Evolutionary conservation across 2,888 invertebrate genomes (phyloP), one percentile per base, ranked within the genome.

Genomic region (Drosophila ochracea): DNA sequence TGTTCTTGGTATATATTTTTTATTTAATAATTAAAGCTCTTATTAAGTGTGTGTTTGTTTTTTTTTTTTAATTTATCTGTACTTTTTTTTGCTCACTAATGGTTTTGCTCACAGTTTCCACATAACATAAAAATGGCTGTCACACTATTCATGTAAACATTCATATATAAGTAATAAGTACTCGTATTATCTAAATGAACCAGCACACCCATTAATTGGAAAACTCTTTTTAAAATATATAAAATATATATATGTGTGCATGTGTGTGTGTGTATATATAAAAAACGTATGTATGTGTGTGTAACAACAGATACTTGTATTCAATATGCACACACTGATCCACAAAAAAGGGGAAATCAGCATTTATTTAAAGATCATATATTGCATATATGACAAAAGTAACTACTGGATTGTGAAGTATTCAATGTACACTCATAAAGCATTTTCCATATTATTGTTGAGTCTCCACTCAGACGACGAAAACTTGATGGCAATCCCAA

Each of bases 1-100:
- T 74, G 50, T 89, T 84, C 66, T 72, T 73, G 80, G 77, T 89
- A 87, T 77, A 85, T 77, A 88, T 89, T 86, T 74, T 86, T 82
- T 84, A 84, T 89, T 89, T 90, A 84, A 89, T 91, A 89, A 89
- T 90, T 90, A 90, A 90, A 90, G 90, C 90, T 90, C 91, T 90
- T 91, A 90, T 91, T 89, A 89, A 90, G 90, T 84, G 90, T 86
- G 47, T 47, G 47, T 47, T 25, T 47, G 25, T 25, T 25, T 47
- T 47, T 1, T 30, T 31, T 9, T 31, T 31, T 62, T 66, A n/a
- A 19, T 21, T 57, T 67, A 54, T 70, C 54, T 16, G 54, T 68
- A 52, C 43, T 68, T 68, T 68, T 50, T 39, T 39, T 50, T 54
- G 72, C 81, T 61, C 49, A 49, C 30, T 57, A 25, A 33, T 28